phyloP scores from a whole-genome alignment of 1,140 invertebrate genomes.

The Parapsyche elsis region DNA sequence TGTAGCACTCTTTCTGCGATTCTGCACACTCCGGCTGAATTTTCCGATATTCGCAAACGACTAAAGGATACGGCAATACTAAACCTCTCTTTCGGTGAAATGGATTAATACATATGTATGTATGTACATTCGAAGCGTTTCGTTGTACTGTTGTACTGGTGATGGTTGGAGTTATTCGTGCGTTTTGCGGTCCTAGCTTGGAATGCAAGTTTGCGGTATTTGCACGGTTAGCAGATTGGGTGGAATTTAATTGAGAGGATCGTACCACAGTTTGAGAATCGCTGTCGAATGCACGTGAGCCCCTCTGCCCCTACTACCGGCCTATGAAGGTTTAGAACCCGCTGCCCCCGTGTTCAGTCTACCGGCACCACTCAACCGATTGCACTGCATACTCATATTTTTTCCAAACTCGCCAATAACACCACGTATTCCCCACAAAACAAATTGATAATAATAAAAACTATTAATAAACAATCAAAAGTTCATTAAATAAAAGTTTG shows the following conservation, averaged over 20 bases:
- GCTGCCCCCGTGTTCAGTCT: constrained; percentile 46
- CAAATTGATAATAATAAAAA: not conserved
- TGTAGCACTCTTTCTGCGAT: not conserved
- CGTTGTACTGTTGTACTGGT: not conserved
- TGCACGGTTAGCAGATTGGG: no score
- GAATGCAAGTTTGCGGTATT: no score
- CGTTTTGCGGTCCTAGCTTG: no score
- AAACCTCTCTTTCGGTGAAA: no score
- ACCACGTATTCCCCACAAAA: not conserved
- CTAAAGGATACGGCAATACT: no score
- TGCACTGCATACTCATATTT: constrained; percentile 27
- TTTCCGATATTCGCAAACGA: no score
- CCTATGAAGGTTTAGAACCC: constrained; percentile 43
- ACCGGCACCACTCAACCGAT: constrained; percentile 43
- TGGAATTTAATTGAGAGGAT: no score
- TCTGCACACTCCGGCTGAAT: not conserved
- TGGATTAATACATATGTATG: not conserved
- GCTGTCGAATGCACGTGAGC: constrained; percentile 34
- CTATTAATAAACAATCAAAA: no score
- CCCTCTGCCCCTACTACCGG: constrained; percentile 31
- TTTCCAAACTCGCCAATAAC: not conserved
- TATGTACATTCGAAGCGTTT: not conserved
- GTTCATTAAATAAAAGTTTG: not conserved
- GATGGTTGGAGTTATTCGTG: no score
- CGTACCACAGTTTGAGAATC: constrained; percentile 28